These are phyloP conservation scores for Mirza zaza DNA, from an alignment of 2,113 vertebrate genomes.

Conservation along the genomic window DNA sequence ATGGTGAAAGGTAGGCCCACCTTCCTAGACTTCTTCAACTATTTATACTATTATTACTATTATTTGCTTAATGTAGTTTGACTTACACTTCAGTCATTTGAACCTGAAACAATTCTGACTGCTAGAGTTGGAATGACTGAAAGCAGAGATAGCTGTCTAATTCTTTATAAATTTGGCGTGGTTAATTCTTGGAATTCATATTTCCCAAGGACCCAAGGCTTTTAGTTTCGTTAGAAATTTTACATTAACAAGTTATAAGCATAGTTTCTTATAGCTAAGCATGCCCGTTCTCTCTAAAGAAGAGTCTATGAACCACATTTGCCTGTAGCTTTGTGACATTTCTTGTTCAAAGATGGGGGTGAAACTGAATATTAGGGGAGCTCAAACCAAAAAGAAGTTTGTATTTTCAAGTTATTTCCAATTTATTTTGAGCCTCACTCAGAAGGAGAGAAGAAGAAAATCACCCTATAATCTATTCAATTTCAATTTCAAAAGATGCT, in stretches of 20 bases:
- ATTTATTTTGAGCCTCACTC: constrained; percentile 30
- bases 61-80: neutral
- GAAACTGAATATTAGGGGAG: neutral
- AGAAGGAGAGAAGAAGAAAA: constrained; percentile 27
- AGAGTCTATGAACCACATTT: neutral
- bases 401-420: constrained; percentile 8
- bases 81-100: neutral
- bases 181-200: neutral
- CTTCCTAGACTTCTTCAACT: neutral
- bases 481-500: constrained; percentile 67
- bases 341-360: neutral
- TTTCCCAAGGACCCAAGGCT: neutral
- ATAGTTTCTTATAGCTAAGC: neutral
- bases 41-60: neutral
- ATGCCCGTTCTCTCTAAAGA: neutral
- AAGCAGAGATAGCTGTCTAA: neutral
- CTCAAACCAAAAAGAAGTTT: neutral
- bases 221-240: neutral
- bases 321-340: neutral
- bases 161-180: neutral
- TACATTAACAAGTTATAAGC: neutral
- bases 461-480: constrained; percentile 56
- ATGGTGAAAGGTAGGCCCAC: accelerated
- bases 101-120: neutral
- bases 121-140: neutral